These are phyloP conservation scores for Drosophila subquinaria DNA, from an alignment of 2,888 invertebrate genomes.

Conservation along the genomic window DNA sequence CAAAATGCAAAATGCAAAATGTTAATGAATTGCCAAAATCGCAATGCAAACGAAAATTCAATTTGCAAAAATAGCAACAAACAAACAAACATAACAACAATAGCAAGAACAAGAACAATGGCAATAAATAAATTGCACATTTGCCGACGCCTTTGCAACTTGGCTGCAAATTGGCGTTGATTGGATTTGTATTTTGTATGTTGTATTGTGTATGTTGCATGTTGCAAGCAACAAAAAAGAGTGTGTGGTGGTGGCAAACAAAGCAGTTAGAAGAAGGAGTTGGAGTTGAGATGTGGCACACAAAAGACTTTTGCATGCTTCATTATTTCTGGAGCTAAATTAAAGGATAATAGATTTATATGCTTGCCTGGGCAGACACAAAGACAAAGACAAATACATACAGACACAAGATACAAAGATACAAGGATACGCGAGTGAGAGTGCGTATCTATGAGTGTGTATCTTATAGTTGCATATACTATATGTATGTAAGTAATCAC, in stretches of 20 bases:
- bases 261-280: too few species aligned
- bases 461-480: not conserved
- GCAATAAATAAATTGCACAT: slow-evolving; percentile 74
- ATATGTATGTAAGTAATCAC: not conserved
- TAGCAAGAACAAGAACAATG: slow-evolving; percentile 18
- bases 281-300: slow-evolving; percentile 17
- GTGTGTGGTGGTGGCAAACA: not conserved
- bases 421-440: slow-evolving; percentile 5
- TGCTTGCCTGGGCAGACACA: slow-evolving; percentile 55
- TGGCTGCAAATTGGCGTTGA: slow-evolving; percentile 74
- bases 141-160: slow-evolving; percentile 56
- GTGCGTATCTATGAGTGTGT: slow-evolving; percentile 4
- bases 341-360: slow-evolving; percentile 78
- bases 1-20: slow-evolving; percentile 40
- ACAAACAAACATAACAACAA: not conserved
- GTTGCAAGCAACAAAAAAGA: not conserved
- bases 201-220: slow-evolving; percentile 43
- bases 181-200: slow-evolving; percentile 58
- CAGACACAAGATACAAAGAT: slow-evolving; percentile 10
- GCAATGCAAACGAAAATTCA: slow-evolving; percentile 71
- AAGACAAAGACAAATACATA: slow-evolving; percentile 20
- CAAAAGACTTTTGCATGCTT: slow-evolving; percentile 66
- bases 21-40: slow-evolving; percentile 77
- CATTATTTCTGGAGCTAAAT: slow-evolving; percentile 74
- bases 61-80: slow-evolving; percentile 73